phyloP scores from a whole-genome alignment of 2,113 vertebrate genomes.

The Prunella fulvescens region DNA sequence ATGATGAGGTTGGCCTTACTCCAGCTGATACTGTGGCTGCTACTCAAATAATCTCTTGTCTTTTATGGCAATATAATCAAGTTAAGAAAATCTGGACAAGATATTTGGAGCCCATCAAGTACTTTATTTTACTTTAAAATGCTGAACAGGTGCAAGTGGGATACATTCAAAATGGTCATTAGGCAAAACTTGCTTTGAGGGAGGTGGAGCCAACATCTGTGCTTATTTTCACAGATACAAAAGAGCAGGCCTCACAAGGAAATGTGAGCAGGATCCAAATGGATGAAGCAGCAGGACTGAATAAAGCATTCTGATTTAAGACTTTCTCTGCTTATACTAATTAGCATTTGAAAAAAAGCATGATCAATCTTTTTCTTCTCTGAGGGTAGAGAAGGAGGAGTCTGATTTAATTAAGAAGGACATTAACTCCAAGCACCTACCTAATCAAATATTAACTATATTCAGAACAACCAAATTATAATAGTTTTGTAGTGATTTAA shows the following conservation, averaged over 20 bases:
- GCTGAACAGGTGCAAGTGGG: slow-evolving; percentile 62
- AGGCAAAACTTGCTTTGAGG: slow-evolving; percentile 51
- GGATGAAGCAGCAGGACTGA: slow-evolving; percentile 24
- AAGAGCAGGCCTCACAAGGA: slow-evolving; percentile 18
- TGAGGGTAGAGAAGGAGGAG: slow-evolving; percentile 22
- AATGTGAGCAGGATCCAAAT: slow-evolving; percentile 18
- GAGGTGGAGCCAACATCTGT: slow-evolving; percentile 66
- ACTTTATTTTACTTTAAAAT: slow-evolving; percentile 52
- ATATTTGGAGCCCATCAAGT: slow-evolving; percentile 52
- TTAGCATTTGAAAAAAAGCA: slow-evolving; percentile 60
- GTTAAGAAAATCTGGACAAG: slow-evolving; percentile 59
- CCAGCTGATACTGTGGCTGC: not conserved
- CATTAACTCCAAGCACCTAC: slow-evolving; percentile 23
- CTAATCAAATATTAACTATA: slow-evolving; percentile 42
- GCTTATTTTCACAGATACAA: slow-evolving; percentile 55
- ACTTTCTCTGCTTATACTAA: slow-evolving; percentile 26
- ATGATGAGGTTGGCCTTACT: slow-evolving; percentile 10
- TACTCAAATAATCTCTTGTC: not conserved
- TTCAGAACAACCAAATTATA: not conserved
- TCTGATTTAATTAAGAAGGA: slow-evolving; percentile 64
- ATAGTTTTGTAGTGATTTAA: not conserved
- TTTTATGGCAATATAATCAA: slow-evolving; percentile 35
- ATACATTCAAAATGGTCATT: slow-evolving; percentile 47
- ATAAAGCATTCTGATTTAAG: slow-evolving; percentile 49
- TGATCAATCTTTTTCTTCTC: slow-evolving; percentile 1